Evolutionary conservation across 2,888 invertebrate species (phyloP).

Genomic region (Eutolmus rufibarbis): DNA sequence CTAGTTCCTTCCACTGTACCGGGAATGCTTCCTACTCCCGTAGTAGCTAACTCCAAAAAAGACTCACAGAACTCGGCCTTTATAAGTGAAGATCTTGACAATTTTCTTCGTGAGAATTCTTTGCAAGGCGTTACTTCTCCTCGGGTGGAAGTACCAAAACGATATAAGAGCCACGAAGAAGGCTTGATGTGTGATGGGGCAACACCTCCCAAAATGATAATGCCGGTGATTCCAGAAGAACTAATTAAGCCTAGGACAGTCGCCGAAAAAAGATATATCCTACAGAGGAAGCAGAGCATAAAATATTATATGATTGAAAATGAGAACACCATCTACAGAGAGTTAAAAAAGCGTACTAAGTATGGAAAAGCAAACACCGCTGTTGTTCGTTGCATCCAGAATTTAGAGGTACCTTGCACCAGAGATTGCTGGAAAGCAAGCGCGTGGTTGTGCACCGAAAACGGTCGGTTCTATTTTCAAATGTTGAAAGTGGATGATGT

Average conservation of each 20-base stretch:
- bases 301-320: slow-evolving; percentile 62
- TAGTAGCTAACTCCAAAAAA: slow-evolving; percentile 52
- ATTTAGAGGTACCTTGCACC: slow-evolving; percentile 57
- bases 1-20: slow-evolving; percentile 50
- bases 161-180: slow-evolving; percentile 50
- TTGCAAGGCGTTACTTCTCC: slow-evolving; percentile 55
- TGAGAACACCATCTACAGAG: slow-evolving; percentile 59
- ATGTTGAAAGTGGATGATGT: slow-evolving; percentile 54
- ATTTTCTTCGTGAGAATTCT: slow-evolving; percentile 64
- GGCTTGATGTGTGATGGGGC: slow-evolving; percentile 57
- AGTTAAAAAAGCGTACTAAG: slow-evolving; percentile 57
- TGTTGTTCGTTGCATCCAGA: slow-evolving; percentile 55
- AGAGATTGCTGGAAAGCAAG: slow-evolving; percentile 60
- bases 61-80: slow-evolving; percentile 58
- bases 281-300: slow-evolving; percentile 56
- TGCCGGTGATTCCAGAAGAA: slow-evolving; percentile 58
- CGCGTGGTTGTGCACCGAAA: slow-evolving; percentile 58
- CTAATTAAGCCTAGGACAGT: slow-evolving; percentile 64
- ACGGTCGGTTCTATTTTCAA: slow-evolving; percentile 60
- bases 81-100: slow-evolving; percentile 64
- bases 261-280: slow-evolving; percentile 64
- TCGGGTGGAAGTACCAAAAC: slow-evolving; percentile 45
- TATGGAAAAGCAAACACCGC: slow-evolving; percentile 55
- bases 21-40: slow-evolving; percentile 60
- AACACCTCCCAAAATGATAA: slow-evolving; percentile 57